Base-by-base conservation (phyloP, 1,140 invertebrate species). In the Brachionus paranguensis region DNA sequence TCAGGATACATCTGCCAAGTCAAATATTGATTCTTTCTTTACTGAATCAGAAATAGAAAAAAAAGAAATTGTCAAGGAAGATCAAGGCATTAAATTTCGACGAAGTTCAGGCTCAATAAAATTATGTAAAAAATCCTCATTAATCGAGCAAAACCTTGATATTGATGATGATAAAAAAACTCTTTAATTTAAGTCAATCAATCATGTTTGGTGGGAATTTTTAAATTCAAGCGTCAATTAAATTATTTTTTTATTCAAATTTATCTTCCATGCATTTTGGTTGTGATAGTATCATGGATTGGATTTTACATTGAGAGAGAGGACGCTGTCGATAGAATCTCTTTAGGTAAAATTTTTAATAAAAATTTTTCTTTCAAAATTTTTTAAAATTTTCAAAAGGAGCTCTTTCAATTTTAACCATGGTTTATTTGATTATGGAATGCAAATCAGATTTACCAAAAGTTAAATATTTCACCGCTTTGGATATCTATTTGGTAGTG, bases 241-340 rank as follows among this genome's bases (percentile, higher is more conserved):
- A 95, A 95, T 60, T 97, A 96, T 88, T 97, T 96, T 89, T 91
- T 97, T 1, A 94, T 96, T 85, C 94, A 95, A 90, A 95, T 96
- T 12, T 97, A 97, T 89, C 92, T 97, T 29, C 96, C 96, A 0
- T 97, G 96, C 87, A 95, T 95, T 72, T 91, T 98, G 70, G 95
- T 97, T 84, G 96, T 97, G 1, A 94, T 96, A 1, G 90, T 98
- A 0, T 97, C 95, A 0, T 98, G 95, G 95, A 95, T 98, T 0
- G 96, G 95, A 0, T 98, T 98, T 88, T 98, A 95, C 95, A 92
- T 93, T 79, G 92, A 92, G 86, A 89, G 92, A 76, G 91, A 91
- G 84, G 92, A 92, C 76, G 91, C 91, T 3, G 91, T 92, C 1
- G 92, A 91, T 2, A 87, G 92, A 85, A 91, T 92, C 37, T 89